Base-by-base conservation (phyloP, 2,113 vertebrate species). In the Bos javanicus region DNA sequence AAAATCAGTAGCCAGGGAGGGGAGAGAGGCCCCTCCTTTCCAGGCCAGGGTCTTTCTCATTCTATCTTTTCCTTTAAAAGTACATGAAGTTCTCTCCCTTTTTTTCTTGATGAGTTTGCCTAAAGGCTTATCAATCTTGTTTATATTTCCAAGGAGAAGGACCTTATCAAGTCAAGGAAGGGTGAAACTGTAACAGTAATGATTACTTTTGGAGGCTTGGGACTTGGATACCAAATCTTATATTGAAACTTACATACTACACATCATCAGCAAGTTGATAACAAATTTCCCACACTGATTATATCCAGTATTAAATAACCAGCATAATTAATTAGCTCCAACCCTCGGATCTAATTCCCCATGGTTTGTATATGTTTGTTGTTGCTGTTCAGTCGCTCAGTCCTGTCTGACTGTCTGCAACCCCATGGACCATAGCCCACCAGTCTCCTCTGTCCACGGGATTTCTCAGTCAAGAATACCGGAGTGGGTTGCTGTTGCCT, bases 351-450 rank as follows among this genome's bases (percentile, higher is more conserved):
- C 23, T 17, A 25, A 21, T 50, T 93, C 67, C 86, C 33, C 50
- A 19, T 67, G 1, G 23, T 50, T 15, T 16, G 10, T 39, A 30
- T 39, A 21, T 14, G 43, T 43, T 76, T 15, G 71, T 7, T 14
- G 36, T 3, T 25, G 12, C 1, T 26, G 36, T 7, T 76, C 3
- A 74, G 5, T 39, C 0, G 36, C 67, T 74, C 10, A 39, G 71
- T 26, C 23, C 23, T 26, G 23, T 76, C 71, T 26, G 71, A 4
- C 36, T 43, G 19, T 23, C 71, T 43, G 36, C 0, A 6, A 25
- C 23, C 71, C 39, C 23, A 1, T 26, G 19, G n/a, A 36, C 67
- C 0, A 1, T 43, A 26, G 71, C 39, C 23, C 23, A 25, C 71
- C 71, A 26, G 36, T 39, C 71, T 76, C 11, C 36, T 74, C 71